A percentile compares a stretch with the other conserved stretches of the same genome.
Evolutionary conservation across 2,888 invertebrate genomes (phyloP).

Genomic region (Dolomedes plantarius): DNA sequence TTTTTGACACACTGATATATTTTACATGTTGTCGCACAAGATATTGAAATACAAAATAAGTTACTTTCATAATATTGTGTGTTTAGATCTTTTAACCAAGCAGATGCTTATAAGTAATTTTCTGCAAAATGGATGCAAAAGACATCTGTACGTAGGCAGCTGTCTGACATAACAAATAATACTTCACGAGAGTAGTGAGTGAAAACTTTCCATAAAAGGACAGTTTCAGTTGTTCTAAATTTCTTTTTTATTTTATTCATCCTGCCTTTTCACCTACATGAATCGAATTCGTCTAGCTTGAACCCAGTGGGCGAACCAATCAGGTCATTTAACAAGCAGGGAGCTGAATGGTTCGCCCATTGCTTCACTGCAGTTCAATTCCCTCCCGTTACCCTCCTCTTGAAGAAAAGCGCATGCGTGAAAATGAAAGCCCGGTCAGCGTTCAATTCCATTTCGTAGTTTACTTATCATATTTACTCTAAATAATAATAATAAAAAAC

Average conservation of each 20-base stretch:
- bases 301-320: conserved; percentile 48
- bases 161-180: background rate
- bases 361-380: conserved; percentile 34
- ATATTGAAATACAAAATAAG: too few relatives aligned
- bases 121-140: too few relatives aligned
- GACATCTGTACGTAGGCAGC: too few relatives aligned
- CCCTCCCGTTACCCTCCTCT: background rate
- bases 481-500: too few relatives aligned
- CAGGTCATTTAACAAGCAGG: background rate
- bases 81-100: too few relatives aligned
- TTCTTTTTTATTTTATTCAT: background rate
- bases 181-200: background rate
- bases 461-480: too few relatives aligned
- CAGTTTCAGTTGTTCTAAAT: background rate
- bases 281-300: background rate
- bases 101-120: too few relatives aligned
- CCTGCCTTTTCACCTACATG: background rate
- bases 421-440: conserved; percentile 19
- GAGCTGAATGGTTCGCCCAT: conserved; percentile 35
- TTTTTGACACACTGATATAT: too few relatives aligned
- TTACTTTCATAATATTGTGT: too few relatives aligned
- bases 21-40: too few relatives aligned
- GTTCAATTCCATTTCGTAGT: background rate
- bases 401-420: conserved; percentile 26
- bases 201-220: background rate